Evolutionary conservation across 2,113 vertebrate species (phyloP).

Genomic region (Xenopus borealis): DNA sequence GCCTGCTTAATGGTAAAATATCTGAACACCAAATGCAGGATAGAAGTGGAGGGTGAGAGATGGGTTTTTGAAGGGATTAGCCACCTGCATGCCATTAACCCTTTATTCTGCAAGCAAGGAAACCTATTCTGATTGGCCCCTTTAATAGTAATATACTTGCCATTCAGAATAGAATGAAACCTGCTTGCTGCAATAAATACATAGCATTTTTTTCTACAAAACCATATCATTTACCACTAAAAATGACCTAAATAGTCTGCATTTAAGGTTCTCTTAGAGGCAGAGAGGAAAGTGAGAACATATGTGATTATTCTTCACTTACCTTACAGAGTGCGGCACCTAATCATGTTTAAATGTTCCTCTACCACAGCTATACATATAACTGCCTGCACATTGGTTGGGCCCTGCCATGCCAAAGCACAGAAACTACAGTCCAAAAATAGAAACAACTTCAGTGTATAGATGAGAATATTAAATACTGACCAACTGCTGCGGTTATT

Average conservation of each 20-base stretch:
- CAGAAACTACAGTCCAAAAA: conserved; percentile 2
- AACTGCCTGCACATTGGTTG: conserved; percentile 4
- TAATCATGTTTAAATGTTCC: conserved; percentile 22
- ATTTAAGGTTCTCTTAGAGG: neutral
- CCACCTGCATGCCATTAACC: conserved; percentile 41
- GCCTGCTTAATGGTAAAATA: neutral
- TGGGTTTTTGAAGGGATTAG: neutral
- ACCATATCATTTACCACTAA: neutral
- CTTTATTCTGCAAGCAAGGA: conserved; percentile 2
- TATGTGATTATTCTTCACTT: conserved; percentile 27
- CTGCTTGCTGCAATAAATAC: neutral
- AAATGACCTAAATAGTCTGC: conserved; percentile 8
- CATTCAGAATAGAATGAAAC: conserved; percentile 10
- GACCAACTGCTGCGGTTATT: too few relatives aligned
- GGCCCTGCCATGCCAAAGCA: conserved; percentile 4
- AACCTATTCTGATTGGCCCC: conserved; percentile 15
- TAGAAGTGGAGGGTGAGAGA: neutral
- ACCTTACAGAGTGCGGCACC: conserved; percentile 33
- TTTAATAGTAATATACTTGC: neutral
- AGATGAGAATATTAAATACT: too few relatives aligned
- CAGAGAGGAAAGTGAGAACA: neutral
- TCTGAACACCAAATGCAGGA: neutral
- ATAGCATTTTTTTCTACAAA: neutral
- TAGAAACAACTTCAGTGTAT: neutral
- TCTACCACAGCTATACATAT: conserved; percentile 5